Evolutionary conservation across 2,797 vertebrate species (phyloP), one percentile per base, ranked within the genome.

Genomic region (Gallinago solitaria): DNA sequence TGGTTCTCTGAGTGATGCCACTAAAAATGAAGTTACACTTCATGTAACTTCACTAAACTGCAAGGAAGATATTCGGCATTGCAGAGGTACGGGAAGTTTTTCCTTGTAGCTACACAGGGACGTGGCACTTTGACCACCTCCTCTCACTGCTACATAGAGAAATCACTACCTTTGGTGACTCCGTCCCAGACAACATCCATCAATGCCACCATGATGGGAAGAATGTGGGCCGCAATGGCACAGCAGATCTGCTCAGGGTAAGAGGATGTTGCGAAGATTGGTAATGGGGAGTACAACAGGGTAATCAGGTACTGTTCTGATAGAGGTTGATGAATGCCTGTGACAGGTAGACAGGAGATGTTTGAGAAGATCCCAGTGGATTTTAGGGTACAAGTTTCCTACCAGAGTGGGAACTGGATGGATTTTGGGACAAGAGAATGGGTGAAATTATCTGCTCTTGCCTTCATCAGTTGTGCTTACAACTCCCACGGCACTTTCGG

Each of bases 161-260:
- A 9, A 9, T 18, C 1, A 0, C 24, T 39, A 12, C 16, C 25
- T 33, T 9, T 2, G 3, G 5, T 15, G 48, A 3, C 30, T 51
- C 41, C 32, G 16, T 23, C 39, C 28, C 43, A 37, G 37, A 12
- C 17, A 33, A 2, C 0, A 0, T 16, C 28, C 45, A 23, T 6
- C 82, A 39, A 1, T 41, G 9, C 2, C 33, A 28, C 17, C 1
- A 0, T 10, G 61, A 35, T 3, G 30, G 37, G 25, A 76, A 63
- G 24, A 30, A 12, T 0, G 3, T 30, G 35, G 39, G 11, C 65
- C 33, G 53, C 18, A 6, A 15, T 9, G n/a, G 30, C 24, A 12
- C n/a, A 4, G 30, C 0, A 2, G 32, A 2, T 13, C 33, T 57
- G 60, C 32, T 11, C 9, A 23, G 41, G 32, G 48, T 13, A 51